These are phyloP conservation scores for Lampropteryx suffumata DNA, from an alignment of 2,888 invertebrate genomes.

Conservation along the genomic window DNA sequence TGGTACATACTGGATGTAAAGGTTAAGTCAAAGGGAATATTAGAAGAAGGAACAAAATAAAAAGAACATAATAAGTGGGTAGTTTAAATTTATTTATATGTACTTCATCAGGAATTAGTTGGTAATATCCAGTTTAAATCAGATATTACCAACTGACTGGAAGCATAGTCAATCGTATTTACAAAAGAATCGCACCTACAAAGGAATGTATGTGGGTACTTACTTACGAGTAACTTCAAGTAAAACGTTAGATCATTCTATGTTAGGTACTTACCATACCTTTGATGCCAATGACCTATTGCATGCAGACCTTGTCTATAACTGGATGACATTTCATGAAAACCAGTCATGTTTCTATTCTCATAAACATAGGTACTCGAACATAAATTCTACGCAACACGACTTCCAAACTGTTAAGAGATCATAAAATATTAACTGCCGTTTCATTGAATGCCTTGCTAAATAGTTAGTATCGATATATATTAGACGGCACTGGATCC, in stretches of 20 bases:
- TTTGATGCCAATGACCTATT: slow-evolving; percentile 44
- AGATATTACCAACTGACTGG: too few relatives aligned
- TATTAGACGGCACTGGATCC: too few relatives aligned
- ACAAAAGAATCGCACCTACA: too few relatives aligned
- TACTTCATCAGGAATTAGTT: too few relatives aligned
- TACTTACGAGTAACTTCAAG: neutral
- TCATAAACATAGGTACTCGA: slow-evolving; percentile 12
- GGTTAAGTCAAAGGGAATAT: too few relatives aligned
- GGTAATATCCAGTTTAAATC: too few relatives aligned
- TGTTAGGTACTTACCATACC: neutral
- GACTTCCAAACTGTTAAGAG: slow-evolving; percentile 16
- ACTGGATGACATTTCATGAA: slow-evolving; percentile 65
- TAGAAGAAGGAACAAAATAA: too few relatives aligned
- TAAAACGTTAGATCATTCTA: neutral
- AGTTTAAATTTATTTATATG: too few relatives aligned
- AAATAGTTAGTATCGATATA: neutral
- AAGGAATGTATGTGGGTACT: too few relatives aligned
- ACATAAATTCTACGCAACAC: slow-evolving; percentile 15
- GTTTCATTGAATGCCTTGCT: slow-evolving; percentile 14
- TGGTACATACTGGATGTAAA: too few relatives aligned
- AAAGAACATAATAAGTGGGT: too few relatives aligned
- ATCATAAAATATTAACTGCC: slow-evolving; percentile 19
- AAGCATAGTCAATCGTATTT: too few relatives aligned
- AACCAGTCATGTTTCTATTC: slow-evolving; percentile 56
- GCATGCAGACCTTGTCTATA: slow-evolving; percentile 53